Percentiles rank a stretch among this genome's conserved stretches.
Evolutionary conservation across 2,113 vertebrate genomes (phyloP).

Genomic region (Elephas maximus): DNA sequence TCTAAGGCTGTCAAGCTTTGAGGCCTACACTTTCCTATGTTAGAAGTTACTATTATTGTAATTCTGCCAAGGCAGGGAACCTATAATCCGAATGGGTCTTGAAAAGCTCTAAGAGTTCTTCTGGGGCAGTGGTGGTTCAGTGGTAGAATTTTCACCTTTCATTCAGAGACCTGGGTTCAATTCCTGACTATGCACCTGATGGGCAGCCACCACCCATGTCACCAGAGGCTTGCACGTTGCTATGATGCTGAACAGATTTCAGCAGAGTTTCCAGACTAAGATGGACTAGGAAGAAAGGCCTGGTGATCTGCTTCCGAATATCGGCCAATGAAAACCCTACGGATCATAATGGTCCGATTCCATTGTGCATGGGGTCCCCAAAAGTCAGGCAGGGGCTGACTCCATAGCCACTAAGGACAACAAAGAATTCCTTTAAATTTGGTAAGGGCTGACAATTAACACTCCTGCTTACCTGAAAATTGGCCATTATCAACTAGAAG

Average conservation of each 20-base stretch:
- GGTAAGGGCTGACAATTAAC: conserved; percentile 53
- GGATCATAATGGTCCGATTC: not conserved
- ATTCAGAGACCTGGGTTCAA: not conserved
- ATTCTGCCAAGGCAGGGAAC: not conserved
- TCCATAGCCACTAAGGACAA: not conserved
- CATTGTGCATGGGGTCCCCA: not conserved
- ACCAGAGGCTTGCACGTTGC: not conserved
- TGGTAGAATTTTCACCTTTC: not conserved
- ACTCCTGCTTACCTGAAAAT: conserved; percentile 59
- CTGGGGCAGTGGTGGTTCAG: not conserved
- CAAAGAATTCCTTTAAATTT: conserved; percentile 13
- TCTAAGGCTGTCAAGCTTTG: not conserved
- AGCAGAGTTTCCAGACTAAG: not conserved
- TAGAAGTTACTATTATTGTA: not conserved
- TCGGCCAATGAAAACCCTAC: not conserved
- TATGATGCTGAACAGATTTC: not conserved
- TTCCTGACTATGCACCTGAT: not conserved
- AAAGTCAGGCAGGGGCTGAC: not conserved
- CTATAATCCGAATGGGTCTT: conserved; percentile 32
- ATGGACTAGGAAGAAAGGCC: not conserved
- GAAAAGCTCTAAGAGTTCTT: conserved; percentile 57
- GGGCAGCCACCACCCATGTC: not conserved
- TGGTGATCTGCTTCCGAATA: not conserved
- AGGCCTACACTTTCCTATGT: not conserved
- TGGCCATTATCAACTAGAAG: conserved; percentile 34